Percentiles rank a stretch among this genome's conserved stretches.
phyloP scores from a whole-genome alignment of 2,888 invertebrate species.

The Caenorhabditis zanzibari region DNA sequence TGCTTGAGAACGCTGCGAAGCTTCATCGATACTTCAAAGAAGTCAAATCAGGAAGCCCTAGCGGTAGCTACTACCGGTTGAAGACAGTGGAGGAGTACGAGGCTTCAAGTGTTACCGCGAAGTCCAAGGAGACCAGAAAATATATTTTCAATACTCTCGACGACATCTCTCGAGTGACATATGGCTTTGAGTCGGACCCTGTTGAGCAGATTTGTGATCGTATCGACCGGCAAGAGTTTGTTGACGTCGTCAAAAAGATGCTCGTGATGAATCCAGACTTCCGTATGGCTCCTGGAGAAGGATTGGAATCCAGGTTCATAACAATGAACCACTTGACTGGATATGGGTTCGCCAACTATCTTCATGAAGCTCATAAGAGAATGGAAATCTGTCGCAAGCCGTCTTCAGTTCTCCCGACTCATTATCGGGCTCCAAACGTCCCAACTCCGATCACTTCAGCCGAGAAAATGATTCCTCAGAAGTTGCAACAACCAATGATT shows the following conservation, averaged over 20 bases:
- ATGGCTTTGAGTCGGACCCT: constrained; percentile 87
- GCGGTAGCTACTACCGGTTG: constrained; percentile 84
- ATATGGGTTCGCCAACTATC: constrained; percentile 61
- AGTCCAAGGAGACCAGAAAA: constrained; percentile 99
- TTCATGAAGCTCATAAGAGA: constrained; percentile 68
- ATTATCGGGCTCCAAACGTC: constrained; percentile 54
- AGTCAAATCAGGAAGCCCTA: constrained; percentile 63
- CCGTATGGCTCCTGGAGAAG: constrained; percentile 90
- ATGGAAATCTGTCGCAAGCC: constrained; percentile 79
- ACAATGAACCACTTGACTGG: constrained; percentile 79
- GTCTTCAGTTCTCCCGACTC: constrained; percentile 5
- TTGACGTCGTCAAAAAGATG: constrained; percentile 98
- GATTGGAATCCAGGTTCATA: constrained; percentile 81
- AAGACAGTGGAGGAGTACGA: constrained; percentile 99
- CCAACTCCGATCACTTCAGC: constrained; percentile 62
- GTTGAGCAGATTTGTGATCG: constrained; percentile 97
- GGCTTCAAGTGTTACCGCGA: constrained; percentile 93
- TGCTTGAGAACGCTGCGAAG: constrained; percentile 97
- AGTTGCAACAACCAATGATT: constrained; percentile 47
- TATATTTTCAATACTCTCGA: constrained; percentile 99
- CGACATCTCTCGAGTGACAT: constrained; percentile 88
- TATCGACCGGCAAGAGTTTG: constrained; percentile 96
- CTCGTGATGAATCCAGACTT: constrained; percentile 97
- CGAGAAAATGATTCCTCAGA: constrained; percentile 32
- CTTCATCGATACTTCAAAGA: constrained; percentile 94